These are phyloP conservation scores for Eumaeus atala DNA, from an alignment of 1,140 invertebrate genomes.

Conservation along the genomic window DNA sequence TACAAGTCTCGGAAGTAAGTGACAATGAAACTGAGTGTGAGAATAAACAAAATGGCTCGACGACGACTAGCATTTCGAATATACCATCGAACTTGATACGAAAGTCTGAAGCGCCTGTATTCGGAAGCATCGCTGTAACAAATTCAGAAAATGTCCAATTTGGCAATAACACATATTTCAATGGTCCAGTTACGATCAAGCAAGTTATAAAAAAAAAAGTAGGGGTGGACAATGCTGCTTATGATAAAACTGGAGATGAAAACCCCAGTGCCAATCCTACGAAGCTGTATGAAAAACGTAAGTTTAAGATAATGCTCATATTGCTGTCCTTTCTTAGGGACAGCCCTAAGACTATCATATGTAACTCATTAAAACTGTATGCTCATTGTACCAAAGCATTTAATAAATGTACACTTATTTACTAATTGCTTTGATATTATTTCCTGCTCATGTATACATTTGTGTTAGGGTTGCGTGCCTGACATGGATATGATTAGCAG, in stretches of 20 bases:
- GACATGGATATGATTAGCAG: no score
- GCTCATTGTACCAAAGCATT: no score
- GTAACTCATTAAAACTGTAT: background rate
- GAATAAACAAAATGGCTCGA: conserved; percentile 29
- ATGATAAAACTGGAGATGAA: conserved; percentile 40
- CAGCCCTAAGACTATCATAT: background rate
- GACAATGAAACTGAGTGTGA: conserved; percentile 39
- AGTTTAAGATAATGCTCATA: conserved; percentile 15
- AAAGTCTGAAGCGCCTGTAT: conserved; percentile 29
- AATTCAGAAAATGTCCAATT: conserved; percentile 58
- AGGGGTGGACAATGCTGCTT: conserved; percentile 52
- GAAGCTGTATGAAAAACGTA: conserved; percentile 21
- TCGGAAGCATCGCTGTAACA: conserved; percentile 39
- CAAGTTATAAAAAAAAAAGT: conserved; percentile 43
- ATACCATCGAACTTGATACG: conserved; percentile 36
- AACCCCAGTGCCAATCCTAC: conserved; percentile 1
- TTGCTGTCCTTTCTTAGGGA: no score
- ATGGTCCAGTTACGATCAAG: conserved; percentile 60
- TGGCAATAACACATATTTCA: conserved; percentile 59
- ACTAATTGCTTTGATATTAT: no score
- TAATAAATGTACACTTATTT: no score
- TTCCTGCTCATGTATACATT: no score
- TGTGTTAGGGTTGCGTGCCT: no score
- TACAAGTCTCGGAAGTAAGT: conserved; percentile 42
- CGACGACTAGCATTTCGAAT: conserved; percentile 24